Conservation (phyloP, 2,113 vertebrate species). For the Jaculus jaculus region DNA sequence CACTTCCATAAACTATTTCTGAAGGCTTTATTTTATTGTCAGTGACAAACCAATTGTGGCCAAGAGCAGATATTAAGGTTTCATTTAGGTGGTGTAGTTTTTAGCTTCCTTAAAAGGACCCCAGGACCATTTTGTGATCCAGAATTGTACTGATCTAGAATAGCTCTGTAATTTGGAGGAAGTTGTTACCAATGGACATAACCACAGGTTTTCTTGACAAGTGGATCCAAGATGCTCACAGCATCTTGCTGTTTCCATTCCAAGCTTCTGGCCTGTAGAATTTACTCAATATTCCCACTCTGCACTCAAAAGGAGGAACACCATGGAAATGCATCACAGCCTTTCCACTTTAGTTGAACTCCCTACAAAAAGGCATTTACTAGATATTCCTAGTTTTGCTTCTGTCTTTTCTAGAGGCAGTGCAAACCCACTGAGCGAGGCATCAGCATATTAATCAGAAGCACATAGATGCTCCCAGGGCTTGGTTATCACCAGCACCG, state of each 20-base stretch:
- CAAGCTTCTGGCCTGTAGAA: background rate
- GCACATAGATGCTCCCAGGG: background rate
- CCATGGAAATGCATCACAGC: background rate
- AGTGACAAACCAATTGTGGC: background rate
- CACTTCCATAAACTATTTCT: slow-evolving; percentile 36
- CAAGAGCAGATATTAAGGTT: background rate
- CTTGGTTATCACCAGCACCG: background rate
- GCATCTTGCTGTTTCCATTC: background rate
- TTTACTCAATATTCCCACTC: background rate
- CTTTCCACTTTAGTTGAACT: slow-evolving; percentile 38
- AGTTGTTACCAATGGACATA: background rate
- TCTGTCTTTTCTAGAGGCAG: background rate
- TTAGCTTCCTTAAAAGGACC: slow-evolving; percentile 3
- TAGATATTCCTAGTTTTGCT: background rate
- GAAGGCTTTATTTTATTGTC: background rate
- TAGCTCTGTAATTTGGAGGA: background rate
- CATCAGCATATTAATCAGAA: background rate
- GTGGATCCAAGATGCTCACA: background rate
- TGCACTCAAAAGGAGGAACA: background rate
- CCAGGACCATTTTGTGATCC: background rate
- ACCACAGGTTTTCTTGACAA: background rate
- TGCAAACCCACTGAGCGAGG: background rate
- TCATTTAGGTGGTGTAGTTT: background rate
- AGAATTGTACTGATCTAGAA: background rate
- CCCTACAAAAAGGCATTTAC: slow-evolving; percentile 6